These are phyloP conservation scores for Leptinotarsa texana DNA, from an alignment of 1,140 invertebrate species.

Conservation along the genomic window DNA sequence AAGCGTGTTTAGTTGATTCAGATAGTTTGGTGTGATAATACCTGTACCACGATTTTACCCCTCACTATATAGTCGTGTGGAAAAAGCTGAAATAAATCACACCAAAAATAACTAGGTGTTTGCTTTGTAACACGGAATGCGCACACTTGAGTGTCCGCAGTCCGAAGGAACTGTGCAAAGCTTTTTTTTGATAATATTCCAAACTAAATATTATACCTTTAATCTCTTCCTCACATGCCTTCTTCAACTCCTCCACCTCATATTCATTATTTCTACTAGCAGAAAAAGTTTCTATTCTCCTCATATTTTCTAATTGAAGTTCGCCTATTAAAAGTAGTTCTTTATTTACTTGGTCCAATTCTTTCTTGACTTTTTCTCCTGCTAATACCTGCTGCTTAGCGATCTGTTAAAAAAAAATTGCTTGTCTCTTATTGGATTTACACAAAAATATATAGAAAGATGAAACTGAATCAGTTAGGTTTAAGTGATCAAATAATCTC, in stretches of 20 bases:
- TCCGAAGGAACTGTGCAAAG: too few relatives aligned
- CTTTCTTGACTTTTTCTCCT: conserved; percentile 51
- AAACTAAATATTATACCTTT: conserved; percentile 13
- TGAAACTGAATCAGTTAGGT: too few relatives aligned
- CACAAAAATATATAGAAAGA: too few relatives aligned
- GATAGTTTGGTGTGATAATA: too few relatives aligned
- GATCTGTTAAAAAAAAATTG: conserved; percentile 37
- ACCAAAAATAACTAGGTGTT: background rate
- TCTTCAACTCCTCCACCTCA: conserved; percentile 55
- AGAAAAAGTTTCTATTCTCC: conserved; percentile 56
- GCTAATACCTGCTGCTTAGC: conserved; percentile 51
- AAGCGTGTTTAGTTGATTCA: too few relatives aligned
- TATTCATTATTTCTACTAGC: conserved; percentile 29
- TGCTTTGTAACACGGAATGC: too few relatives aligned
- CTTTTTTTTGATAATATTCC: too few relatives aligned
- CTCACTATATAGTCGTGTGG: background rate
- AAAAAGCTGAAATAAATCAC: conserved; percentile 28
- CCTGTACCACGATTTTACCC: too few relatives aligned
- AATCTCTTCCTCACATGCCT: conserved; percentile 57
- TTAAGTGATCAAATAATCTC: too few relatives aligned
- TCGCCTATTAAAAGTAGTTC: conserved; percentile 57
- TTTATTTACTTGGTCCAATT: conserved; percentile 54
- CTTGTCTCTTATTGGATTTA: too few relatives aligned
- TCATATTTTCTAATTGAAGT: conserved; percentile 58
- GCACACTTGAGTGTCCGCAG: too few relatives aligned